A percentile compares a stretch with the other conserved stretches of the same genome.
Evolutionary conservation across 2,797 vertebrate genomes (phyloP).

Genomic region (Picus viridis): DNA sequence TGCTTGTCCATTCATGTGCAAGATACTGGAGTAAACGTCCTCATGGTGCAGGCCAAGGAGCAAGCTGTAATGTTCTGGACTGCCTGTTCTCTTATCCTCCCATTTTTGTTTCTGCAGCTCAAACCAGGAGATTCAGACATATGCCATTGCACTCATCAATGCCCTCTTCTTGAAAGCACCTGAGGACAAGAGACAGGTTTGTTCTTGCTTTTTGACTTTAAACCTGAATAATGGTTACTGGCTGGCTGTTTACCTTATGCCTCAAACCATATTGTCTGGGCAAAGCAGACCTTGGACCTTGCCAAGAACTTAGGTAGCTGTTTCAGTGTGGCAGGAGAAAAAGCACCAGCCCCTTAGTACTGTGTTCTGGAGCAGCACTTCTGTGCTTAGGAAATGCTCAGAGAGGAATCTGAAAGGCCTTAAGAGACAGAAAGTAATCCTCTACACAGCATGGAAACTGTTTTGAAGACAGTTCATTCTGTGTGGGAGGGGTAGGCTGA

Average conservation of each 20-base stretch:
- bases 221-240: background rate
- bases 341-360: background rate
- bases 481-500: background rate
- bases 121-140: slow-evolving; percentile 99
- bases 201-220: slow-evolving; percentile 68
- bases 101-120: slow-evolving; percentile 82
- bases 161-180: slow-evolving; percentile 98
- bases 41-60: background rate
- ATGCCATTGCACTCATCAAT: slow-evolving; percentile 97
- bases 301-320: background rate
- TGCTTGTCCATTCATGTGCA: background rate
- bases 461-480: background rate
- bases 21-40: background rate
- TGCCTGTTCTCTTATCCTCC: background rate
- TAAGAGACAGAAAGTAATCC: background rate
- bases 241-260: background rate
- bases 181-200: slow-evolving; percentile 95
- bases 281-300: background rate
- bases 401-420: background rate
- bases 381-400: background rate
- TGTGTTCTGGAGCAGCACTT: background rate
- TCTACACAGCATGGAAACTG: background rate
- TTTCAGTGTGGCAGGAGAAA: background rate
- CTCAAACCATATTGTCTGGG: background rate
- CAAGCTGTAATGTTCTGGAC: background rate